These are phyloP conservation scores for Seriola rivoliana DNA, from an alignment of 2,113 vertebrate genomes.

Conservation along the genomic window DNA sequence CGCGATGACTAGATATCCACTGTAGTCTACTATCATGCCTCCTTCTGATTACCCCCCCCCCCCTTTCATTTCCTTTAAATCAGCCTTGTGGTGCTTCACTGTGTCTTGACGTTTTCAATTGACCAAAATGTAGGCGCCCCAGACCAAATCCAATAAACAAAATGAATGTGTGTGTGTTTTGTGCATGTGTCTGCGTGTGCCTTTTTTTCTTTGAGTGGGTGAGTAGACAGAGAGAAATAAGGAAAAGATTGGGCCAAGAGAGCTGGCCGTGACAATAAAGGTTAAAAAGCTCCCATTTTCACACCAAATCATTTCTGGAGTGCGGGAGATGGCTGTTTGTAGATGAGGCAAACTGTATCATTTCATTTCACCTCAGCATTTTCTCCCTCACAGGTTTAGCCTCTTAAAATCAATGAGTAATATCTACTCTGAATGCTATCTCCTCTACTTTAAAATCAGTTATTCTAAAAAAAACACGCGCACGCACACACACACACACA, in stretches of 20 bases:
- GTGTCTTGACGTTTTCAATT: slow-evolving; percentile 58
- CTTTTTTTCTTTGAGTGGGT: slow-evolving; percentile 27
- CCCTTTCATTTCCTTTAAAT: slow-evolving; percentile 21
- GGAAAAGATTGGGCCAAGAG: slow-evolving; percentile 32
- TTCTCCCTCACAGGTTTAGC: slow-evolving; percentile 19
- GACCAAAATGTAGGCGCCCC: slow-evolving; percentile 57
- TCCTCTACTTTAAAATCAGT: slow-evolving; percentile 46
- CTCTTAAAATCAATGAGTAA: slow-evolving; percentile 64
- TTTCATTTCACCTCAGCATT: slow-evolving; percentile 41
- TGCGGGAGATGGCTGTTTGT: slow-evolving; percentile 43
- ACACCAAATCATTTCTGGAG: slow-evolving; percentile 51
- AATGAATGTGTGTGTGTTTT: not conserved
- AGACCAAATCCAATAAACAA: slow-evolving; percentile 67
- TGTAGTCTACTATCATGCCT: not conserved
- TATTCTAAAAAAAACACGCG: slow-evolving; percentile 8
- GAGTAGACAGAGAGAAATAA: slow-evolving; percentile 38
- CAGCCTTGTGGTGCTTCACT: slow-evolving; percentile 2
- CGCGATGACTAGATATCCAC: not conserved
- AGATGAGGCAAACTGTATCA: slow-evolving; percentile 36
- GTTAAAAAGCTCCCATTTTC: slow-evolving; percentile 68
- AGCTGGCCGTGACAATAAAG: slow-evolving; percentile 45
- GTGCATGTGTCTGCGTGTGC: not conserved
- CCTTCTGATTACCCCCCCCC: not conserved
- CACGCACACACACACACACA: not conserved
- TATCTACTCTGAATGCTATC: slow-evolving; percentile 36